Percentiles rank a stretch among this genome's conserved stretches.
phyloP scores from a whole-genome alignment of 2,797 vertebrate species.

The Mycteria americana region DNA sequence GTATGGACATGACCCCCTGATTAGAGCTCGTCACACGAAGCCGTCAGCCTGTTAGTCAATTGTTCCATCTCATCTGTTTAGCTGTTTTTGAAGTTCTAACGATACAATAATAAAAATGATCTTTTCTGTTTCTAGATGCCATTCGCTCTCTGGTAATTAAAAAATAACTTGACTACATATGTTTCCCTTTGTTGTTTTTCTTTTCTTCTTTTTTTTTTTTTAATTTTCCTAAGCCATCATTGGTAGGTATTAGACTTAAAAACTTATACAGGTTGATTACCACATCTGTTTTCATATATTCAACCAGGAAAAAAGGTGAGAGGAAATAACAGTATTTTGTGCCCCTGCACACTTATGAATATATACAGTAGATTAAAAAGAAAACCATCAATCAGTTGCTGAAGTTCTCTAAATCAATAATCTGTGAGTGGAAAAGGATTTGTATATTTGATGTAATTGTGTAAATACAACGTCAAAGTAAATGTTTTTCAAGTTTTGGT shows the following conservation, averaged over 20 bases:
- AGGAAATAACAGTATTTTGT: neutral
- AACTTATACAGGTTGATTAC: neutral
- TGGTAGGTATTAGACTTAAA: neutral
- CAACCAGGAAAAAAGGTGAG: neutral
- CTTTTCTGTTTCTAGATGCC: neutral
- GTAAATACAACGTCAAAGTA: neutral
- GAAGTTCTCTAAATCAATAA: neutral
- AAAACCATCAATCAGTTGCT: neutral
- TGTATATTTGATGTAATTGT: neutral
- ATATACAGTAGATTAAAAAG: neutral
- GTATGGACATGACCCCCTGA: neutral
- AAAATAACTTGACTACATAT: neutral
- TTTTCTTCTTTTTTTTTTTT: neutral
- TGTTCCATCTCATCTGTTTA: neutral
- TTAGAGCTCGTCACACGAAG: fast-evolving
- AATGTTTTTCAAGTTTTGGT: neutral
- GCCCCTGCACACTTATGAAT: neutral
- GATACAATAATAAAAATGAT: neutral
- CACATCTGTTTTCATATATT: neutral
- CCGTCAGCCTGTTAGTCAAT: neutral
- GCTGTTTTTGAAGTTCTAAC: neutral
- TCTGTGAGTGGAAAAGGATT: neutral
- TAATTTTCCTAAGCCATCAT: neutral
- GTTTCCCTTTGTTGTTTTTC: neutral
- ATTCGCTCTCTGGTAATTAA: neutral